Evolutionary conservation across 2,797 vertebrate species (phyloP), one percentile per base, ranked within the genome.

Genomic region (Echiichthys vipera): DNA sequence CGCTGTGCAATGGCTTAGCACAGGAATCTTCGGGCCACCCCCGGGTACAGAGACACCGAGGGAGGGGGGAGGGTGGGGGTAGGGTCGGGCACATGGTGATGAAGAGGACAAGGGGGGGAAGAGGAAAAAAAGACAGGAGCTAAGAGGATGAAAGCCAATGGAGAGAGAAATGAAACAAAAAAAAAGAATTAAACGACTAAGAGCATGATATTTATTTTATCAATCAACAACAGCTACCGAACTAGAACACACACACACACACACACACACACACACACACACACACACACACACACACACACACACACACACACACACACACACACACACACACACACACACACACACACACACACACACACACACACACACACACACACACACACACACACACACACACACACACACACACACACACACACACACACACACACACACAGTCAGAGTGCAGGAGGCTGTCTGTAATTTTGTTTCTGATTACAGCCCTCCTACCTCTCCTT

Each of bases 11-110:
- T 95, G 96, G 96, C 96, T 97, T 96, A 98, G 96, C 96, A 93
- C 96, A 97, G 97, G 97, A 98, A 98, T 99, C 96, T 97, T 92
- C 93, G 92, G 96, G 96, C 95, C 93, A 97, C 96, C 97, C 95
- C 95, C 85, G 90, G 94, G 95, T 96, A 95, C 92, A 90, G 91
- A 91, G 92, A 79, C 91, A 92, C 77, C 85, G 75, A 83, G 74
- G 71, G 81, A 46, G 53, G 56, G 56, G 59, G 14, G 7, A 18
- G 13, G 46, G 47, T 1, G 9, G n/a, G 59, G 40, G 42, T 43
- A 65, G 57, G 42, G 39, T n/a, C n/a, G 58, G 65, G 77, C 51
- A 65, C 65, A 84, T 53, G 74, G 77, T 61, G 65, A 84, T 56
- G 75, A 71, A 59, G 73, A 75, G 83, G 45, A 61, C 40, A 71